A percentile compares a stretch with the other conserved stretches of the same genome.
Conservation (phyloP, 2,888 invertebrate species). For the Cheilosia grossa region DNA sequence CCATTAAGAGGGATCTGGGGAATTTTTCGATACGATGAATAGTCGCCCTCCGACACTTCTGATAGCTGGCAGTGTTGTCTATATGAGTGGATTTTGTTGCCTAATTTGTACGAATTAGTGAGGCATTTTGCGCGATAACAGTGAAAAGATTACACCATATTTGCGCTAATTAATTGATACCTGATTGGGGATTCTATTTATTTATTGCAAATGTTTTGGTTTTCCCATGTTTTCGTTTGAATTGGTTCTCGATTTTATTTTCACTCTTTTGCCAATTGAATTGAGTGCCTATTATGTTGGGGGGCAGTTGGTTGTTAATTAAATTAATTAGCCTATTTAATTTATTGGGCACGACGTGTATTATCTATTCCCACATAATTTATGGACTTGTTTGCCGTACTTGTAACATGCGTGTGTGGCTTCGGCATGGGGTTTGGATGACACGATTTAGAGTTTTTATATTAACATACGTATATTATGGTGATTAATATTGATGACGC, state of each 20-base stretch:
- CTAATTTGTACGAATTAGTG: conserved; percentile 60
- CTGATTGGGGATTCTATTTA: conserved; percentile 52
- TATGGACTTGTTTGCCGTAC: background rate
- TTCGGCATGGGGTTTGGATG: background rate
- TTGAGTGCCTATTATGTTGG: conserved; percentile 22
- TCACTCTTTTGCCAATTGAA: conserved; percentile 6
- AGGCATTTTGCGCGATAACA: conserved; percentile 52
- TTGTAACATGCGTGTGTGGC: background rate
- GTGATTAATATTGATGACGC: no score
- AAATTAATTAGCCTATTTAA: conserved; percentile 40
- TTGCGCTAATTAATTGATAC: conserved; percentile 66
- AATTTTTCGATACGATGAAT: conserved; percentile 19
- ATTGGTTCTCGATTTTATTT: background rate
- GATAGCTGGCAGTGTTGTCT: background rate
- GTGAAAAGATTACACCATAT: conserved; percentile 49
- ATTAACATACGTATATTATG: no score
- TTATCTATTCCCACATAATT: background rate
- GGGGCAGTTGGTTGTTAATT: conserved; percentile 15
- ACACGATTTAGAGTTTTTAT: background rate
- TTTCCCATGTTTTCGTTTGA: conserved; percentile 8
- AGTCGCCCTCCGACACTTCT: background rate
- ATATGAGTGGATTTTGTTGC: conserved; percentile 7
- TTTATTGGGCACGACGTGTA: conserved; percentile 3
- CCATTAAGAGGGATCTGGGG: conserved; percentile 59
- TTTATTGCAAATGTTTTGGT: conserved; percentile 20